Conservation (phyloP, 2,888 invertebrate species). For the Tineola bisselliella region DNA sequence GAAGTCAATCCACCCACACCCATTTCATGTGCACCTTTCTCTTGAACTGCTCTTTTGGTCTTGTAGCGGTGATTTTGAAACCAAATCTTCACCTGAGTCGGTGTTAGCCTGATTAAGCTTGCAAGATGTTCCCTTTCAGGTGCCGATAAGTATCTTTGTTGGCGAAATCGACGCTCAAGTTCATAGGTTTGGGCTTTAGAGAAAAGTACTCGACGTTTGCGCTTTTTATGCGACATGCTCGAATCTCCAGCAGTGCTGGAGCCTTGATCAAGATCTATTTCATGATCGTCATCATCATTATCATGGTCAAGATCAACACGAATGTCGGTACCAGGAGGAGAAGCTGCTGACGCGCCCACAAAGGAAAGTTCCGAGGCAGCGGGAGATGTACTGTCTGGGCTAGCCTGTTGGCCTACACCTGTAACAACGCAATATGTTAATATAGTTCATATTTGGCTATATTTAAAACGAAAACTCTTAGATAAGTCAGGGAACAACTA, state of each 20-base stretch:
- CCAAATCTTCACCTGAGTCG: conserved; percentile 99
- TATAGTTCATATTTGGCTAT: no score
- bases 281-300: conserved; percentile 70
- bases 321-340: conserved; percentile 42
- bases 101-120: conserved; percentile 92
- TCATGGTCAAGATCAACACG: conserved; percentile 51
- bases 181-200: conserved; percentile 98
- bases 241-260: conserved; percentile 43
- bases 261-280: conserved; percentile 57
- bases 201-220: conserved; percentile 95
- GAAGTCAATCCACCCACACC: conserved; percentile 78
- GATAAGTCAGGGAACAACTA: neutral
- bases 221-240: conserved; percentile 78
- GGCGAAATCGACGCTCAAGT: conserved; percentile 91
- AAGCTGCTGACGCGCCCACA: conserved; percentile 47
- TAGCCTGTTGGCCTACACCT: conserved; percentile 76
- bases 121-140: conserved; percentile 98
- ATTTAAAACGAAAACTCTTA: neutral
- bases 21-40: conserved; percentile 81
- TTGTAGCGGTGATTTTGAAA: conserved; percentile 99
- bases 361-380: conserved; percentile 83
- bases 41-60: conserved; percentile 96
- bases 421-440: conserved; percentile 24
- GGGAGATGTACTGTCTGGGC: conserved; percentile 88
- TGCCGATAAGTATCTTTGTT: conserved; percentile 96